phyloP scores from a whole-genome alignment of 2,888 invertebrate species.

The Eledone cirrhosa region DNA sequence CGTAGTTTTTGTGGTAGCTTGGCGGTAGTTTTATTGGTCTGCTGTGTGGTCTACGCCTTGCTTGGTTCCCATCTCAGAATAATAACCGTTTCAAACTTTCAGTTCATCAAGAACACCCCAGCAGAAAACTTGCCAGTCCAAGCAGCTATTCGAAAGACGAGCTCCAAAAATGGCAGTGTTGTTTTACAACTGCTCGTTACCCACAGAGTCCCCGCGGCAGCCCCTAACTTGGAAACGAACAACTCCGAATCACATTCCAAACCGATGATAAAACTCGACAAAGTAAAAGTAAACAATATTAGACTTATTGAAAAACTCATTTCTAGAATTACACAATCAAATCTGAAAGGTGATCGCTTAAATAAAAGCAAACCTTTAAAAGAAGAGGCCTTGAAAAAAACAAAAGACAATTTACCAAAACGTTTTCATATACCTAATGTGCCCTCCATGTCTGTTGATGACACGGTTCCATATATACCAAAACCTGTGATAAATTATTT shows the following conservation, averaged over 20 bases:
- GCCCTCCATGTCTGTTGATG: slow-evolving; percentile 45
- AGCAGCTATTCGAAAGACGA: neutral
- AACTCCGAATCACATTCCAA: too few relatives aligned
- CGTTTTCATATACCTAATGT: slow-evolving; percentile 40
- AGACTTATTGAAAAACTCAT: neutral
- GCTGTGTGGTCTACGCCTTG: slow-evolving; percentile 22
- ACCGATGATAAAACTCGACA: neutral
- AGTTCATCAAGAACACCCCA: neutral
- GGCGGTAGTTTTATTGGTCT: slow-evolving; percentile 3
- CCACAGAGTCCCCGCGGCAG: too few relatives aligned
- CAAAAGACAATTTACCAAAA: neutral
- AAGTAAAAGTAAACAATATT: neutral
- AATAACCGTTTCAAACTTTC: neutral
- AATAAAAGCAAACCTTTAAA: neutral
- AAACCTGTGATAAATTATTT: slow-evolving; percentile 37
- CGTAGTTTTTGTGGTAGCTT: slow-evolving; percentile 13
- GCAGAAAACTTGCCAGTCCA: neutral
- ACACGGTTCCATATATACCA: slow-evolving; percentile 42
- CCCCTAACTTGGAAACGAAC: too few relatives aligned
- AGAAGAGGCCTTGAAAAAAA: neutral
- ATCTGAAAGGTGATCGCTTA: neutral
- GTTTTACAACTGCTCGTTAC: neutral
- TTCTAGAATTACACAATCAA: neutral
- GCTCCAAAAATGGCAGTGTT: neutral
- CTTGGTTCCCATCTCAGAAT: slow-evolving; percentile 7